Percentiles rank a stretch among this genome's conserved stretches.
Evolutionary conservation across 2,888 invertebrate genomes (phyloP).

Genomic region (Petrolisthes manimaculis): DNA sequence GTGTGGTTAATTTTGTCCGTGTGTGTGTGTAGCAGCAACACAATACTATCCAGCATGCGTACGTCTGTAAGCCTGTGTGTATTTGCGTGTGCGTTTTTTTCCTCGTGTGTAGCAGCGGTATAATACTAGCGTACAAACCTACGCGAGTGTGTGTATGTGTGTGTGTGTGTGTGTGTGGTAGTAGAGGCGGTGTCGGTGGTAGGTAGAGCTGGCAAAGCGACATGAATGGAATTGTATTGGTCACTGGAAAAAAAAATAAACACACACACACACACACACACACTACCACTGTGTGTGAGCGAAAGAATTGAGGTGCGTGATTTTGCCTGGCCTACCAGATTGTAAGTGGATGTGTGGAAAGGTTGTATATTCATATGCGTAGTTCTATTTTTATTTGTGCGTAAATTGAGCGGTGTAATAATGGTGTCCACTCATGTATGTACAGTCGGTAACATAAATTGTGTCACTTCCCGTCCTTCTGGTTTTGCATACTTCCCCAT

Average conservation of each 20-base stretch:
- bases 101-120: background rate
- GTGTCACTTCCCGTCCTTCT: too few species aligned
- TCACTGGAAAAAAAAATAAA: background rate
- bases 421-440: background rate
- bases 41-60: too few species aligned
- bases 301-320: constrained; percentile 2
- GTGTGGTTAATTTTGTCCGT: too few species aligned
- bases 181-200: background rate
- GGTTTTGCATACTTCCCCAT: too few species aligned
- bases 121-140: background rate
- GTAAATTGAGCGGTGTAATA: background rate
- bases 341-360: background rate
- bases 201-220: background rate
- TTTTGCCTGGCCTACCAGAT: background rate
- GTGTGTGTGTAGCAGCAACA: too few species aligned
- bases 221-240: background rate
- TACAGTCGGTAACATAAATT: too few species aligned
- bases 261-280: background rate
- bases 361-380: background rate
- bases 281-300: background rate
- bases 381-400: background rate
- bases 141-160: background rate
- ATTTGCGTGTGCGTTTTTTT: too few species aligned
- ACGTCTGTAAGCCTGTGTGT: too few species aligned
- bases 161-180: background rate